These are phyloP conservation scores for Axinella damicornis DNA, from an alignment of 37 sponge, comb jelly and placozoan genomes.

Conservation along the genomic window DNA sequence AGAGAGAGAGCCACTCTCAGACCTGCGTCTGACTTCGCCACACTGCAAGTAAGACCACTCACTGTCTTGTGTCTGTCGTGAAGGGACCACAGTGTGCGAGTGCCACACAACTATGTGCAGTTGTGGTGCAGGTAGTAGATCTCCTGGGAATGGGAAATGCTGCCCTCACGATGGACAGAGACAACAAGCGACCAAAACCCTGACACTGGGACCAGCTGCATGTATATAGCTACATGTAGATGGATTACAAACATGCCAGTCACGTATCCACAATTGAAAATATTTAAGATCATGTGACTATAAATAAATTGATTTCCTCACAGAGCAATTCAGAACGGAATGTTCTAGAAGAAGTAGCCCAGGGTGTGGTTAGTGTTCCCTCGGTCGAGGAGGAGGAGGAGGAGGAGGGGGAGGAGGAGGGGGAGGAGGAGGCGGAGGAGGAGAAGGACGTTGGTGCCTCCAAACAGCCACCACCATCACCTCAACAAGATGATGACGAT, in stretches of 20 bases:
- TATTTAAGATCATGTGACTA: neutral
- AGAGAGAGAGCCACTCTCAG: constrained; percentile 49
- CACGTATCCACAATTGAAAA: neutral
- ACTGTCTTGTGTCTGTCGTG: neutral
- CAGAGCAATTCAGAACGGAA: constrained; percentile 45
- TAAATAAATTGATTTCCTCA: neutral
- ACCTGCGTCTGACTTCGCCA: constrained; percentile 63
- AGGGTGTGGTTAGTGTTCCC: too few species aligned
- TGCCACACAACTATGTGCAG: too few species aligned
- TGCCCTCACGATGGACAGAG: too few species aligned
- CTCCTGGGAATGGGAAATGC: too few species aligned
- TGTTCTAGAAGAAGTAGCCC: constrained; percentile 60
- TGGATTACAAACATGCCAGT: too few species aligned
- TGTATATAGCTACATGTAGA: too few species aligned
- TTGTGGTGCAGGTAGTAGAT: neutral
- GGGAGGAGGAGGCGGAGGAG: too few species aligned
- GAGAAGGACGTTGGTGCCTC: too few species aligned
- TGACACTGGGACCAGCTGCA: too few species aligned
- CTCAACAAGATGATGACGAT: constrained; percentile 15
- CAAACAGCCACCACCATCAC: too few species aligned
- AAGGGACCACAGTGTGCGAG: neutral
- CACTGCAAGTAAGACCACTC: constrained; percentile 20
- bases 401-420: too few species aligned
- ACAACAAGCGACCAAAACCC: too few species aligned
- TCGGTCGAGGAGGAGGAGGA: neutral